phyloP scores from a whole-genome alignment of 1,140 invertebrate genomes.

The Luehdorfia chinensis region DNA sequence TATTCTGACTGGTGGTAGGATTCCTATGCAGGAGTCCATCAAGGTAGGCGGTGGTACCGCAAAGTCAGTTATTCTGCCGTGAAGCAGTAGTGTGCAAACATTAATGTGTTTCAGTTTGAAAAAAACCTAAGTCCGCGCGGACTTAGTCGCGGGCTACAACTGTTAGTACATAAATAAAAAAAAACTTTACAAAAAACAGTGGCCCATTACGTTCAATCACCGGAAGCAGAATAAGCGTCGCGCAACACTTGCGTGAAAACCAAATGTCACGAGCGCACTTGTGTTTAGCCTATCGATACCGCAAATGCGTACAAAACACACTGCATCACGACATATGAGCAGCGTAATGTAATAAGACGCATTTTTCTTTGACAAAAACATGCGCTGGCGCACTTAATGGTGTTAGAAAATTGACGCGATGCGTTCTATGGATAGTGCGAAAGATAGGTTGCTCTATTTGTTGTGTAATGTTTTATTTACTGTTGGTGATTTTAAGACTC shows the following conservation, averaged over 20 bases:
- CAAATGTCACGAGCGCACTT: slow-evolving; percentile 12
- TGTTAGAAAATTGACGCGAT: slow-evolving; percentile 65
- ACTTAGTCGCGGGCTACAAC: too few relatives aligned
- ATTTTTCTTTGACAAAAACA: slow-evolving; percentile 70
- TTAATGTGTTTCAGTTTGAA: too few relatives aligned
- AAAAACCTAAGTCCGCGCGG: too few relatives aligned
- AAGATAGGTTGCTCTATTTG: slow-evolving; percentile 30
- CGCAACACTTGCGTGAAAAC: slow-evolving; percentile 6
- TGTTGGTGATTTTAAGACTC: too few relatives aligned
- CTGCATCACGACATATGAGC: slow-evolving; percentile 25
- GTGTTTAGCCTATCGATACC: slow-evolving; percentile 12
- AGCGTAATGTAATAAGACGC: slow-evolving; percentile 66
- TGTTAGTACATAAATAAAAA: too few relatives aligned
- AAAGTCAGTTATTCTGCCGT: too few relatives aligned
- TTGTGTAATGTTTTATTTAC: not conserved
- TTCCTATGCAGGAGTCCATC: too few relatives aligned
- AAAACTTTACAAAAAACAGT: too few relatives aligned
- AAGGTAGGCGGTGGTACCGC: too few relatives aligned
- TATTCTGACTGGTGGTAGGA: too few relatives aligned
- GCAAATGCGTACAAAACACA: slow-evolving; percentile 55
- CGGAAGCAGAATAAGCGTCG: slow-evolving; percentile 1
- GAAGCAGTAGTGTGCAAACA: too few relatives aligned
- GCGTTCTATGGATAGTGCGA: slow-evolving; percentile 21
- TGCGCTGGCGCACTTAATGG: slow-evolving; percentile 48
- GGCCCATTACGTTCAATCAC: too few relatives aligned